phyloP scores from a whole-genome alignment of 2,888 invertebrate species.

The Heliconius hortense region DNA sequence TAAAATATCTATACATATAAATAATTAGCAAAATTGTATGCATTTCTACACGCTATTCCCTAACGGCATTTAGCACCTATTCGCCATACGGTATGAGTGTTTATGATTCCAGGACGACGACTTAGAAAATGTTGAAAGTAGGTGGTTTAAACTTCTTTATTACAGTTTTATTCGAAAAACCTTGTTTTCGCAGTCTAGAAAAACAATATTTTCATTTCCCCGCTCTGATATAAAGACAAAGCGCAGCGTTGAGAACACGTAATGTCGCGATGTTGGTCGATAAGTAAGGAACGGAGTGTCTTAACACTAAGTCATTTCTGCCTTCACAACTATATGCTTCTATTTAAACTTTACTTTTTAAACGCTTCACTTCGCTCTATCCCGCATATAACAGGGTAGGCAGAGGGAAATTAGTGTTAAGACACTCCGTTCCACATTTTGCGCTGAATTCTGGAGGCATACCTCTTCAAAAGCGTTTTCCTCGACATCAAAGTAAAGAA shows the following conservation, averaged over 20 bases:
- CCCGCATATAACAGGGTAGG: background rate
- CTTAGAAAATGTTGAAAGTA: background rate
- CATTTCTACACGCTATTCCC: conserved; percentile 6
- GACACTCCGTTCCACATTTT: background rate
- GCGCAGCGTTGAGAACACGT: too few species aligned
- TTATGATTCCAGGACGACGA: background rate
- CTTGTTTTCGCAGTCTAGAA: background rate
- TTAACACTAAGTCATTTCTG: too few species aligned
- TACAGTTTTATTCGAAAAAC: background rate
- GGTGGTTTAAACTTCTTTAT: background rate
- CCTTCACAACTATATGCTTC: too few species aligned
- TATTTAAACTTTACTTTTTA: too few species aligned
- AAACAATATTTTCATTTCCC: background rate
- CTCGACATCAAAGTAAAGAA: background rate
- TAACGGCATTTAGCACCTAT: background rate
- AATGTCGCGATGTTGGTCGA: too few species aligned
- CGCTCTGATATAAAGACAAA: background rate
- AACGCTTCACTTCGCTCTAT: too few species aligned
- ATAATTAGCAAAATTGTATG: background rate
- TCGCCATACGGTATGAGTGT: background rate
- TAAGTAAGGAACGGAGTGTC: too few species aligned
- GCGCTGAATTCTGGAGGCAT: too few species aligned
- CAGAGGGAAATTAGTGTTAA: background rate
- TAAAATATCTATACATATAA: background rate
- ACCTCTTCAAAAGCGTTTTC: too few species aligned